A percentile compares a stretch with the other conserved stretches of the same genome.
These are phyloP conservation scores for Drosophila testacea DNA, from an alignment of 2,888 invertebrate genomes.

Conservation along the genomic window DNA sequence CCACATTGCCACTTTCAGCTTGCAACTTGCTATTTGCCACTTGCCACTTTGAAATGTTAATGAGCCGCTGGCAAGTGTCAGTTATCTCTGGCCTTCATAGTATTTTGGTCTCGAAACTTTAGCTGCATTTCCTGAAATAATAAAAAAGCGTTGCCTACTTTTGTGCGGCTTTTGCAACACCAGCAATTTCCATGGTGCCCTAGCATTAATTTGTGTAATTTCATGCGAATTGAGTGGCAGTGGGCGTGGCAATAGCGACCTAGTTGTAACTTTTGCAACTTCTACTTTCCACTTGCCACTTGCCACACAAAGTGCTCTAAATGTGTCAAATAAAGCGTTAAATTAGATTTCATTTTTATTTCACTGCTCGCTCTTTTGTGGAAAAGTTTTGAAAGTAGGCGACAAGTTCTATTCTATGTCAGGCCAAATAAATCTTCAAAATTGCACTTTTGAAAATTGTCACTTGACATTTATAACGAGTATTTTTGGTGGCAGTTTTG, in stretches of 20 bases:
- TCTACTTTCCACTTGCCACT: conserved; percentile 28
- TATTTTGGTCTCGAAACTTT: conserved; percentile 44
- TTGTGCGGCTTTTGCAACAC: conserved; percentile 9
- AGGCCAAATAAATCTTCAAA: conserved; percentile 42
- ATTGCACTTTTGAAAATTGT: conserved; percentile 56
- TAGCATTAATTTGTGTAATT: conserved; percentile 70
- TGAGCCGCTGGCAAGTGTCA: conserved; percentile 69
- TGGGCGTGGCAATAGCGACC: conserved; percentile 54
- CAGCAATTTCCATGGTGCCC: conserved; percentile 17
- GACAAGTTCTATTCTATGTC: conserved; percentile 33
- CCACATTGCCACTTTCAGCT: conserved; percentile 24
- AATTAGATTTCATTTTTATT: conserved; percentile 69
- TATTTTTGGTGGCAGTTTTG: conserved; percentile 1
- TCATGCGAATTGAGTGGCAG: conserved; percentile 57
- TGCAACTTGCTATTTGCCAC: conserved; percentile 33
- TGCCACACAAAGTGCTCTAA: conserved; percentile 48
- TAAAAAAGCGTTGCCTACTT: conserved; percentile 29
- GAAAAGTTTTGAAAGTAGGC: conserved; percentile 42
- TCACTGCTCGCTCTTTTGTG: neutral
- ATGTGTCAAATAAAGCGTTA: conserved; percentile 75
- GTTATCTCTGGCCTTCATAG: conserved; percentile 62
- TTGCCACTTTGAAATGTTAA: conserved; percentile 67
- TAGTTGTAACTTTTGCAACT: conserved; percentile 46
- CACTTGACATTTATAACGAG: conserved; percentile 34
- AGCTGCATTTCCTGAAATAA: conserved; percentile 54